phyloP scores from a whole-genome alignment of 2,113 vertebrate genomes.

The Limnothrissa miodon region DNA sequence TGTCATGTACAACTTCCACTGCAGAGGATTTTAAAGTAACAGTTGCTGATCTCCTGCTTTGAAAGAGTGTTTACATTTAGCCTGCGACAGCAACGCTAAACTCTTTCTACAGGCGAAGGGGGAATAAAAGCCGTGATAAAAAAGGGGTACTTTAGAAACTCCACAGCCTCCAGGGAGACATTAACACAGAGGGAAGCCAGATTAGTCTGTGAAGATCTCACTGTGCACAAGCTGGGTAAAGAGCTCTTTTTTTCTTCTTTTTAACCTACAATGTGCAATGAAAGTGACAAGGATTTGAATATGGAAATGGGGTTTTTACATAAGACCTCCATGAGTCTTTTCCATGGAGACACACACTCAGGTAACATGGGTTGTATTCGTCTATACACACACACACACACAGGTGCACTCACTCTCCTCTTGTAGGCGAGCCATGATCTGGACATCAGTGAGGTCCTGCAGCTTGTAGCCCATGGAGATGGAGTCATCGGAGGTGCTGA shows the following conservation, averaged over 20 bases:
- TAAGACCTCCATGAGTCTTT: neutral
- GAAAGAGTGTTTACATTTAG: neutral
- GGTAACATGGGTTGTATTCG: neutral
- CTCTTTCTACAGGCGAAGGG: neutral
- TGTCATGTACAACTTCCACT: neutral
- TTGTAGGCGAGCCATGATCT: constrained; percentile 91
- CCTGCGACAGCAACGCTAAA: neutral
- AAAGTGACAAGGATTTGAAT: neutral
- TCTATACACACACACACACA: neutral
- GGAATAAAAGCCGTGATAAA: neutral
- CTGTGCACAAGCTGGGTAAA: neutral
- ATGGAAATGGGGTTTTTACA: neutral
- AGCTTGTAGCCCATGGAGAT: constrained; percentile 94
- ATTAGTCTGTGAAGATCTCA: neutral
- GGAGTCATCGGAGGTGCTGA: constrained; percentile 90
- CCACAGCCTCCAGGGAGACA: neutral
- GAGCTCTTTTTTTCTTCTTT: neutral
- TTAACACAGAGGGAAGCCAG: neutral
- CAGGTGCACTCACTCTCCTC: constrained; percentile 80
- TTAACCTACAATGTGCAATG: neutral
- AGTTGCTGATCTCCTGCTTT: neutral
- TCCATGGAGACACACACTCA: neutral
- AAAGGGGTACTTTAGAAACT: neutral
- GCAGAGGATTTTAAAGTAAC: neutral
- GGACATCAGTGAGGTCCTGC: constrained; percentile 90